A percentile compares a stretch with the other conserved stretches of the same genome.
phyloP scores from a whole-genome alignment of 2,113 vertebrate genomes.

The Seriola dumerili region DNA sequence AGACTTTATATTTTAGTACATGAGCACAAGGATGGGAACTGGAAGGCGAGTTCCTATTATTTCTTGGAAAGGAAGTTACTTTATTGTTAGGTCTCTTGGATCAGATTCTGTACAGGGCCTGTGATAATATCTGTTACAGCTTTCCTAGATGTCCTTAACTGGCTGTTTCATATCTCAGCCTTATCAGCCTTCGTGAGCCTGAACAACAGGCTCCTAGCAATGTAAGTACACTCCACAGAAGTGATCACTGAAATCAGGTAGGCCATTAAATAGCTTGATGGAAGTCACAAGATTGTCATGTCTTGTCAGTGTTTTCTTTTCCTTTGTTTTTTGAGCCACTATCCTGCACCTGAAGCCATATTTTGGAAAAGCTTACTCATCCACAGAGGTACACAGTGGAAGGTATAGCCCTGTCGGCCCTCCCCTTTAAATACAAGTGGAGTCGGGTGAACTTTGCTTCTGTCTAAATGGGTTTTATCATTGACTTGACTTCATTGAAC shows the following conservation, averaged over 20 bases:
- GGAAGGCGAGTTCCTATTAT: conserved; percentile 56
- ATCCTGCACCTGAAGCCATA: conserved; percentile 12
- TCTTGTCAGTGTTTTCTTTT: conserved; percentile 1
- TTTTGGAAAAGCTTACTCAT: conserved; percentile 56
- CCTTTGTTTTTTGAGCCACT: background rate
- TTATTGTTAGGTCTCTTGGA: conserved; percentile 71
- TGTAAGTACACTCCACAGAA: background rate
- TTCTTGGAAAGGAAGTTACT: conserved; percentile 70
- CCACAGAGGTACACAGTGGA: conserved; percentile 6
- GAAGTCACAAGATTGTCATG: conserved; percentile 29
- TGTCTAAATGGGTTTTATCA: conserved; percentile 79
- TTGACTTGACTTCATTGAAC: conserved; percentile 77
- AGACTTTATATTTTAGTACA: conserved; percentile 34
- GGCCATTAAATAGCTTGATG: conserved; percentile 10
- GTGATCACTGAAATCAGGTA: background rate
- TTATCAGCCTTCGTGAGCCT: conserved; percentile 53
- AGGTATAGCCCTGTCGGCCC: background rate
- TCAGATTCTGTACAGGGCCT: conserved; percentile 41
- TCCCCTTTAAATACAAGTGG: conserved; percentile 27
- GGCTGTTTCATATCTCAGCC: conserved; percentile 59
- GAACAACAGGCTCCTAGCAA: conserved; percentile 55
- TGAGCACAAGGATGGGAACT: conserved; percentile 55
- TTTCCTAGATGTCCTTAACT: conserved; percentile 64
- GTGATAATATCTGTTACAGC: conserved; percentile 64
- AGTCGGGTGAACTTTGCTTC: conserved; percentile 82